phyloP scores from a whole-genome alignment of 2,888 invertebrate species.

The Andrena trimmerana region DNA sequence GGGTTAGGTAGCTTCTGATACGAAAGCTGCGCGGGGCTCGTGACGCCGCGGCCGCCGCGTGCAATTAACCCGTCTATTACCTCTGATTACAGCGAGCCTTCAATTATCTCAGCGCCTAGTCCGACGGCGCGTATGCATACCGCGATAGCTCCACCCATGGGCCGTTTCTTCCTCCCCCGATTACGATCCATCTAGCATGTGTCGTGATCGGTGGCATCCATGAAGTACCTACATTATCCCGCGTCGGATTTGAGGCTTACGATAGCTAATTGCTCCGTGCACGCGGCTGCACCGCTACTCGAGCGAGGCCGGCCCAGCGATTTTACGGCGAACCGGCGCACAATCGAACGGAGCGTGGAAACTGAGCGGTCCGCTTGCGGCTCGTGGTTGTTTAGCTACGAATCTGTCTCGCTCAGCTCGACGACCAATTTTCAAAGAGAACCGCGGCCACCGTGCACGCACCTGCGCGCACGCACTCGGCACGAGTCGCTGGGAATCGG shows the following conservation, averaged over 20 bases:
- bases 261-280: slow-evolving; percentile 41
- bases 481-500: slow-evolving; percentile 24
- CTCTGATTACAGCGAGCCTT: too few relatives aligned
- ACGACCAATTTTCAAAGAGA: slow-evolving; percentile 62
- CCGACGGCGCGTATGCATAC: too few relatives aligned
- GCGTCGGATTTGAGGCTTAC: slow-evolving; percentile 23
- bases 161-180: background rate
- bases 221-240: background rate
- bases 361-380: slow-evolving; percentile 29
- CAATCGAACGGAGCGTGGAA: slow-evolving; percentile 46
- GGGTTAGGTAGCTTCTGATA: background rate
- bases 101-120: too few relatives aligned
- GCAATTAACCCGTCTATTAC: too few relatives aligned
- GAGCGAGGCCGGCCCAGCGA: background rate
- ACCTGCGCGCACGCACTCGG: slow-evolving; percentile 13
- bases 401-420: slow-evolving; percentile 56
- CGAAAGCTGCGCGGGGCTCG: too few relatives aligned
- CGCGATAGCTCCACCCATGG: too few relatives aligned
- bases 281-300: slow-evolving; percentile 16
- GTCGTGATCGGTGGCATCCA: slow-evolving; percentile 14
- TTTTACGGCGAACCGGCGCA: slow-evolving; percentile 24
- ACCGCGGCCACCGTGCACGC: slow-evolving; percentile 45
- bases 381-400: slow-evolving; percentile 35
- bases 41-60: too few relatives aligned
- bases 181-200: background rate